Conservation (phyloP, 1,140 invertebrate species). For the Hesperophylax magnus region DNA sequence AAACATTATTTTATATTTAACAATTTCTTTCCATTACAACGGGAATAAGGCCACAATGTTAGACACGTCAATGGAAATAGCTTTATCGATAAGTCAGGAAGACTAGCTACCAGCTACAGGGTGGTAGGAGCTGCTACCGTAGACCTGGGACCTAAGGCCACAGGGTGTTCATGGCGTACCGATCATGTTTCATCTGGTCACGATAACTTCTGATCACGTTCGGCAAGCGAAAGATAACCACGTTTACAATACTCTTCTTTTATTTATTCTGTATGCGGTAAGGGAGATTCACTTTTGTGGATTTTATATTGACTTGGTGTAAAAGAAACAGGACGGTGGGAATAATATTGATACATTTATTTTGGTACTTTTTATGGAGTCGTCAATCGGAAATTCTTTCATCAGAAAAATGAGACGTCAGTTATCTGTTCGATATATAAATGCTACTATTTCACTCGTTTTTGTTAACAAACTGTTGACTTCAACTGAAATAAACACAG, state of each 20-base stretch:
- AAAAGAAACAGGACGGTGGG: too few relatives aligned
- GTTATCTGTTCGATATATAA: too few relatives aligned
- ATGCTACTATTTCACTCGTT: too few relatives aligned
- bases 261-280: slow-evolving; percentile 3
- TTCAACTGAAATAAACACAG: too few relatives aligned
- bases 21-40: not conserved
- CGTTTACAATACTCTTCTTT: not conserved
- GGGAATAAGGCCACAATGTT: not conserved
- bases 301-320: not conserved
- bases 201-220: slow-evolving; percentile 29
- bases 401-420: too few relatives aligned
- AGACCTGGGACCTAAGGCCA: not conserved
- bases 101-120: not conserved
- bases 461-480: too few relatives aligned
- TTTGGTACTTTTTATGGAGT: too few relatives aligned
- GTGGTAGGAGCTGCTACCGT: not conserved
- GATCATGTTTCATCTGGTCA: slow-evolving; percentile 2
- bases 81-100: slow-evolving; percentile 17
- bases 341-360: too few relatives aligned
- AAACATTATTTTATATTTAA: not conserved
- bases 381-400: too few relatives aligned
- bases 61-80: not conserved
- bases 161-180: not conserved
- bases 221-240: not conserved
- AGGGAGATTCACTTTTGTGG: slow-evolving; percentile 1